Percentiles rank a stretch among this genome's conserved stretches.
Evolutionary conservation across 1,140 invertebrate species (phyloP).

Genomic region (Condylostylus longicornis): DNA sequence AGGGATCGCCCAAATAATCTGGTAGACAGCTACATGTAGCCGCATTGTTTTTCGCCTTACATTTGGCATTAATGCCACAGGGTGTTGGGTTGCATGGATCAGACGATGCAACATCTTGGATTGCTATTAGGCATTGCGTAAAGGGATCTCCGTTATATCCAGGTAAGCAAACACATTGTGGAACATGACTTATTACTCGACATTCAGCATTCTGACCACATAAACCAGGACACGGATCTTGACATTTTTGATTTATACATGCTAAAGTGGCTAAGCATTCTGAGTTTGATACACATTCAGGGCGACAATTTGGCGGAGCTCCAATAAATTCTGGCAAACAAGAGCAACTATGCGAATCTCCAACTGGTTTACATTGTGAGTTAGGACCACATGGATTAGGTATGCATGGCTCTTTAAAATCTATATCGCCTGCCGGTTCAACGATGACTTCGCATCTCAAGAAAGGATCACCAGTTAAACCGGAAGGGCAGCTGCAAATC

Average conservation of each 20-base stretch:
- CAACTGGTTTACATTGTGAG: slow-evolving; percentile 44
- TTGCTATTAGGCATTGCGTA: slow-evolving; percentile 38
- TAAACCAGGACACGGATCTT: slow-evolving; percentile 61
- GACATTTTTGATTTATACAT: slow-evolving; percentile 64
- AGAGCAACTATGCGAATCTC: slow-evolving; percentile 50
- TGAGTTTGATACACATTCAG: slow-evolving; percentile 60
- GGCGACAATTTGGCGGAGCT: slow-evolving; percentile 63
- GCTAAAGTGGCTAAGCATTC: slow-evolving; percentile 60
- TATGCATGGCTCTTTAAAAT: slow-evolving; percentile 42
- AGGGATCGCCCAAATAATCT: slow-evolving; percentile 62
- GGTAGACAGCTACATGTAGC: slow-evolving; percentile 53
- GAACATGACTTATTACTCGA: slow-evolving; percentile 60
- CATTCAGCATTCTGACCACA: slow-evolving; percentile 71
- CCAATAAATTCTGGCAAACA: slow-evolving; percentile 58
- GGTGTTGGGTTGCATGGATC: slow-evolving; percentile 52
- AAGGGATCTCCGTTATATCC: slow-evolving; percentile 65
- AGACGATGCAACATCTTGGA: slow-evolving; percentile 21
- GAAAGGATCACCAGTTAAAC: slow-evolving; percentile 65
- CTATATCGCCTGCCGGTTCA: slow-evolving; percentile 30
- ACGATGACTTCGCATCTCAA: slow-evolving; percentile 42
- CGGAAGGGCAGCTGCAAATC: slow-evolving; percentile 57
- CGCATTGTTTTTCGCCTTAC: slow-evolving; percentile 46
- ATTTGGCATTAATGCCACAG: slow-evolving; percentile 58
- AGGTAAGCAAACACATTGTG: slow-evolving; percentile 56
- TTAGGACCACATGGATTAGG: slow-evolving; percentile 61